A percentile compares a stretch with the other conserved stretches of the same genome.
Conservation (phyloP, 2,113 vertebrate species). For the Hippocampus mohnikei region DNA sequence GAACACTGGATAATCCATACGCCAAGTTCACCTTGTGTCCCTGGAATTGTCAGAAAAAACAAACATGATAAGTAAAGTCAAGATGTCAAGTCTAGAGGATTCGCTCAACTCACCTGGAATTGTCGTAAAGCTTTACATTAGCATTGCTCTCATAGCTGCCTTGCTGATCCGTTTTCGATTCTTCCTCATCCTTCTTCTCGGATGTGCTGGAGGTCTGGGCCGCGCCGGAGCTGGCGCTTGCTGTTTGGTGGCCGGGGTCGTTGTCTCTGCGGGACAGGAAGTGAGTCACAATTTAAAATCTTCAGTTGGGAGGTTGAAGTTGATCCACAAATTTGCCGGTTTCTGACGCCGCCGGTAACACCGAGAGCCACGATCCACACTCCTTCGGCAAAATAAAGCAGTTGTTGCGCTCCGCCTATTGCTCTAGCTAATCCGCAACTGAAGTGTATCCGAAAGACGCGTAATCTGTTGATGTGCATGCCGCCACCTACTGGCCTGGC, state of each 20-base stretch:
- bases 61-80: not conserved
- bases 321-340: no score
- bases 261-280: slow-evolving; percentile 41
- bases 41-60: slow-evolving; percentile 4
- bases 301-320: no score
- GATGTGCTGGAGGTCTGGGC: slow-evolving; percentile 40
- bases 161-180: slow-evolving; percentile 75
- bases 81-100: not conserved
- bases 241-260: slow-evolving; percentile 38
- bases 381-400: no score
- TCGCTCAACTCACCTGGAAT: slow-evolving; percentile 44
- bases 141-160: slow-evolving; percentile 76
- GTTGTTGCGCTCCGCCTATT: no score
- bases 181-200: slow-evolving; percentile 64
- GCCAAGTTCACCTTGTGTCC: not conserved
- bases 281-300: no score
- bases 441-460: no score
- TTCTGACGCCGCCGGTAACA: no score
- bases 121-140: slow-evolving; percentile 61
- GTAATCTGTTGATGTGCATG: no score
- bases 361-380: no score
- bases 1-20: not conserved
- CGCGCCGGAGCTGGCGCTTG: slow-evolving; percentile 17
- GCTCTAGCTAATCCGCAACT: no score
- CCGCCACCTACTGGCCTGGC: no score